Conservation (phyloP, 2,797 vertebrate genomes). For the Sebastes nivosus region DNA sequence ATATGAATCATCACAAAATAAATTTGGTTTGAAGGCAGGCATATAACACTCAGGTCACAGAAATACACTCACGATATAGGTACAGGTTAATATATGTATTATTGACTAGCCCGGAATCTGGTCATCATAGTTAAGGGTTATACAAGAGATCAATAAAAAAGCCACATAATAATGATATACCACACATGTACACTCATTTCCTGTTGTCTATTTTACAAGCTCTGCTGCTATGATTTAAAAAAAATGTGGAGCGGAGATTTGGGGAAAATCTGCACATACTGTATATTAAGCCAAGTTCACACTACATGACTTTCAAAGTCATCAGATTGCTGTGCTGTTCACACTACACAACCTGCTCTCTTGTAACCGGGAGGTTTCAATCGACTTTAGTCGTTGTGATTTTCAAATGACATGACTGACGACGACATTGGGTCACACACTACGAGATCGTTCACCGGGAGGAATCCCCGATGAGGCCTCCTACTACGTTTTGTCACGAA, state of each 20-base stretch:
- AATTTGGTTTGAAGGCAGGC: neutral
- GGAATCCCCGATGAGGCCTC: no score
- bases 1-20: neutral
- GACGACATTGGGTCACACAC: no score
- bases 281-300: no score
- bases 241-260: neutral
- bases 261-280: neutral
- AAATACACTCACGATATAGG: neutral
- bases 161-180: neutral
- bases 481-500: no score
- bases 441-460: no score
- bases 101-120: neutral
- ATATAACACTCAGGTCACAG: neutral
- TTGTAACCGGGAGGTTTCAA: accelerated
- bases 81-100: neutral
- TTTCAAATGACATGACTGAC: no score
- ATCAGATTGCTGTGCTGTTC: no score
- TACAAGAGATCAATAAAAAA: neutral
- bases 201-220: neutral
- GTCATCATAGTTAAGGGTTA: neutral
- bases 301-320: accelerated
- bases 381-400: accelerated
- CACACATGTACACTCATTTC: neutral
- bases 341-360: no score
- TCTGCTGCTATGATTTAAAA: neutral